Evolutionary conservation across 2,888 invertebrate genomes (phyloP).

Genomic region (Agrochola lota): DNA sequence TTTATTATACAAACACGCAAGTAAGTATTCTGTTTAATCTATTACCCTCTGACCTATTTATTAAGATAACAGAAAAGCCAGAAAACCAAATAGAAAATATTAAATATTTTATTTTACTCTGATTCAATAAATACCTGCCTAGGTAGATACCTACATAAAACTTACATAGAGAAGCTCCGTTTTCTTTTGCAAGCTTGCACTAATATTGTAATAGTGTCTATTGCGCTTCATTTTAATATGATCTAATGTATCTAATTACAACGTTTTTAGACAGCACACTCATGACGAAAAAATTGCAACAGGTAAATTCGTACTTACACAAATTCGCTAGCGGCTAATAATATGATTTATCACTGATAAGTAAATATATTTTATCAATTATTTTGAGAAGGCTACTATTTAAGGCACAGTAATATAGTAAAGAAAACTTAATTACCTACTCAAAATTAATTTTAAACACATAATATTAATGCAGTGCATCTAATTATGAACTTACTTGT

Average conservation of each 20-base stretch:
- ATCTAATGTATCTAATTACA: not conserved
- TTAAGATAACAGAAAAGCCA: not conserved
- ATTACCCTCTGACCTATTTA: not conserved
- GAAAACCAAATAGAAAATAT: not conserved
- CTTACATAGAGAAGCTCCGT: not conserved
- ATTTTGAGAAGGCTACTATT: not conserved
- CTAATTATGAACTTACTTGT: slow-evolving; percentile 66
- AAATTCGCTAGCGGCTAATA: slow-evolving; percentile 43
- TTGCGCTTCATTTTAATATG: not conserved
- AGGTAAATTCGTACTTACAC: slow-evolving; percentile 4
- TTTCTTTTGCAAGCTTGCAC: slow-evolving; percentile 20
- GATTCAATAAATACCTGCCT: not conserved
- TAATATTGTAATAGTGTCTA: slow-evolving; percentile 6
- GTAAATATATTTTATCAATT: slow-evolving; percentile 14
- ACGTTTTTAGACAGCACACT: not conserved
- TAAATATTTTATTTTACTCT: not conserved
- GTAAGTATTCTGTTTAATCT: not conserved
- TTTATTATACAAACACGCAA: not conserved
- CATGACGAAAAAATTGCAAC: not conserved
- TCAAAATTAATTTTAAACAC: not conserved
- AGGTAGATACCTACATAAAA: not conserved
- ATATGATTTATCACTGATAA: not conserved
- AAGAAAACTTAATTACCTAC: not conserved
- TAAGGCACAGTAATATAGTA: not conserved
- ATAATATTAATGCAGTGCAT: not conserved